These are phyloP conservation scores for Rhinogobio ventralis DNA, from an alignment of 2,797 vertebrate genomes.

Conservation along the genomic window DNA sequence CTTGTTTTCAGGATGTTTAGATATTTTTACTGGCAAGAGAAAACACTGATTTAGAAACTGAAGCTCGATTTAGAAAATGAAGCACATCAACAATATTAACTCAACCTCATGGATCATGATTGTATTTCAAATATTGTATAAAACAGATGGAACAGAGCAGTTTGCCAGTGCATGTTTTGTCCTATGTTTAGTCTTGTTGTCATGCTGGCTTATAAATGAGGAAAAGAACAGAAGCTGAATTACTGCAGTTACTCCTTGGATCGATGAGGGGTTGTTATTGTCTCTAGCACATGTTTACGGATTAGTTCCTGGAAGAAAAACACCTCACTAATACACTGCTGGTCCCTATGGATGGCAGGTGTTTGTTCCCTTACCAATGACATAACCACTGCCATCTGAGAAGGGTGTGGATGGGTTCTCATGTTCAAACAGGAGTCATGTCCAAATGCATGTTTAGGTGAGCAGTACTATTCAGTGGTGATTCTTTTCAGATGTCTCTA, in stretches of 20 bases:
- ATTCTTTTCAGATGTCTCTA: background rate
- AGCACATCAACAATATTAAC: slow-evolving; percentile 19
- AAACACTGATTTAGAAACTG: background rate
- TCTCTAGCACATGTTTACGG: slow-evolving; percentile 29
- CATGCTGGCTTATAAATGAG: slow-evolving; percentile 30
- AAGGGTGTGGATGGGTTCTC: slow-evolving; percentile 39
- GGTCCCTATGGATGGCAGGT: slow-evolving; percentile 1
- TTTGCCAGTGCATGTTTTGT: background rate
- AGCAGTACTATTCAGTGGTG: background rate
- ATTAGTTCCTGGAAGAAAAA: slow-evolving; percentile 25
- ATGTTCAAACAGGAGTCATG: slow-evolving; percentile 32
- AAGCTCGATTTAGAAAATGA: background rate
- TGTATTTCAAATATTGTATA: slow-evolving; percentile 6
- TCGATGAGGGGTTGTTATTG: slow-evolving; percentile 22
- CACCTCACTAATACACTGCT: slow-evolving; percentile 11
- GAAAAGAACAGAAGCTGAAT: slow-evolving; percentile 1
- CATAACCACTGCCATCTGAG: slow-evolving; percentile 26
- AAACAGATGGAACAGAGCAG: background rate
- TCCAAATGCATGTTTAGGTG: slow-evolving; percentile 19
- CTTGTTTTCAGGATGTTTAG: background rate
- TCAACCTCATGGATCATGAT: background rate
- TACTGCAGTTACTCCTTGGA: background rate
- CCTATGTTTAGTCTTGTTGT: slow-evolving; percentile 7
- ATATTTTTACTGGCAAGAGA: background rate
- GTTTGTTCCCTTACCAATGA: slow-evolving; percentile 32